Percentiles rank a stretch among this genome's conserved stretches.
These are phyloP conservation scores for Myripristis murdjan DNA, from an alignment of 2,797 vertebrate species.

Conservation along the genomic window DNA sequence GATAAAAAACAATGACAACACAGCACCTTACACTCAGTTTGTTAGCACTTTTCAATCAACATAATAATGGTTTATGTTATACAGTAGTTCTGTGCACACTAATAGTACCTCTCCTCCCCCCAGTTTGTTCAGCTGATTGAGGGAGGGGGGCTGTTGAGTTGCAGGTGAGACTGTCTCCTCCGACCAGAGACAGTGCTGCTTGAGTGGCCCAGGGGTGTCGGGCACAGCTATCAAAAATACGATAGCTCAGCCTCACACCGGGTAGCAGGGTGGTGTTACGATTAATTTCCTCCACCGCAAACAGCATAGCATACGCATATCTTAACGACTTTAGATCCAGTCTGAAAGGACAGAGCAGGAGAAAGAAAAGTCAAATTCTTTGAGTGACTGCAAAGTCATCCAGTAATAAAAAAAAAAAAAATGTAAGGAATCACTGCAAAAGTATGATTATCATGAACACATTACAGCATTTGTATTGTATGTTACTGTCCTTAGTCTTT, in stretches of 20 bases:
- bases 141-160: slow-evolving; percentile 12
- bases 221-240: slow-evolving; percentile 63
- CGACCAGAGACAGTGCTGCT: slow-evolving; percentile 59
- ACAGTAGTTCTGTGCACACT: background rate
- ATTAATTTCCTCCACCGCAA: slow-evolving; percentile 81
- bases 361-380: background rate
- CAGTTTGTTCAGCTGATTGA: background rate
- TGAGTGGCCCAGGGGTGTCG: slow-evolving; percentile 64
- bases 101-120: slow-evolving; percentile 37
- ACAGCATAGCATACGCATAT: slow-evolving; percentile 74
- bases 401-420: no score
- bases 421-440: no score
- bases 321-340: slow-evolving; percentile 77
- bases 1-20: background rate
- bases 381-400: no score
- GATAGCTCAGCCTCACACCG: slow-evolving; percentile 69
- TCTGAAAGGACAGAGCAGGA: slow-evolving; percentile 44
- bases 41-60: no score
- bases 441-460: no score
- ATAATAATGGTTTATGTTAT: no score
- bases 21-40: background rate
- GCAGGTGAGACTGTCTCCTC: slow-evolving; percentile 55
- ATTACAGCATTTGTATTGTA: no score
- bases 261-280: slow-evolving; percentile 61
- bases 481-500: no score